Evolutionary conservation across 2,113 vertebrate genomes (phyloP), one percentile per base, ranked within the genome.

Genomic region (Otus sunia): DNA sequence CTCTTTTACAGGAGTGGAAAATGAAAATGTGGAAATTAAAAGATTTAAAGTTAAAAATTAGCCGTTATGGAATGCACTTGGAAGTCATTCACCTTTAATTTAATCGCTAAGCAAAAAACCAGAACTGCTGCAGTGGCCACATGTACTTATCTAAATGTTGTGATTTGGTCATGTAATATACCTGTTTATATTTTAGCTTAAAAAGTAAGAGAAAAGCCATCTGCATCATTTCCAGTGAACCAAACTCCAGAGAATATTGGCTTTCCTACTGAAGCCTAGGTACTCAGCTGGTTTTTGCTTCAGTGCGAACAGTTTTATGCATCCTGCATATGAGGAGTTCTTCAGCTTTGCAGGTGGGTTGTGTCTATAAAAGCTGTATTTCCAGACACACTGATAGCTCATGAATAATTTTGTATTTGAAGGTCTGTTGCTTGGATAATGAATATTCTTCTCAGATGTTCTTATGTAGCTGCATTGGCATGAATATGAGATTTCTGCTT

Each of bases 311-410:
- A 53, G n/a, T 10, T 20, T 84, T 78, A 49, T 29, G 32, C 39
- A 58, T 68, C 69, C 56, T 75, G 43, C 71, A 21, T n/a, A 15
- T 7, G 60, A 80, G n/a, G 56, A 92, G 58, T 67, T 68, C 81
- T 82, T 64, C 74, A 82, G 59, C 34, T 87, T 93, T 80, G 96
- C 78, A 92, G 81, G 87, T 96, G 55, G 62, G 75, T 86, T 94
- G n/a, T 49, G 41, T 79, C 85, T 90, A 10, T 67, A 74, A 73
- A 81, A 91, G 60, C 60, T 59, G 12, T 45, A 32, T 89, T 91
- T 87, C 69, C 4, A 9, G 81, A 73, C 58, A 82, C 29, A 11
- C 21, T 76, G 37, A 73, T 58, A 78, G 56, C 59, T 96, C 37
- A 55, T 88, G 55, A 92, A 88, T 76, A 88, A 82, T 69, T 93